A percentile compares a stretch with the other conserved stretches of the same genome.
Evolutionary conservation across 2,113 vertebrate species (phyloP).

Genomic region (Nothobranchius kuhntae): DNA sequence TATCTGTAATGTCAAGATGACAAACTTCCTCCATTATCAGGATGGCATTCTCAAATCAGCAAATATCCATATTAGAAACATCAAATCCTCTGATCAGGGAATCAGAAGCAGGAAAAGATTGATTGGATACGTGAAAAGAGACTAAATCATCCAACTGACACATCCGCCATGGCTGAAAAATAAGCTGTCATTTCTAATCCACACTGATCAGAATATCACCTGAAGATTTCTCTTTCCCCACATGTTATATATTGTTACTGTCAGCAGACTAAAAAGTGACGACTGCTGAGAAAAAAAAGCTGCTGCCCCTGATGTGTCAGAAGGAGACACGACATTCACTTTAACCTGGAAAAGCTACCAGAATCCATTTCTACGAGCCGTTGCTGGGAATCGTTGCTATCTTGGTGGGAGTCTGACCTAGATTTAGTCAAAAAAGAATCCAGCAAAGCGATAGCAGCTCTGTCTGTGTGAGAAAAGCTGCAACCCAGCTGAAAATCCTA

Average conservation of each 20-base stretch:
- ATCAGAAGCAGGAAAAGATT: constrained; percentile 3
- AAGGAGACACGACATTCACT: constrained; percentile 7
- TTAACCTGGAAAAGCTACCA: constrained; percentile 5
- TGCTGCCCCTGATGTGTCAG: neutral
- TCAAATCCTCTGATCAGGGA: neutral
- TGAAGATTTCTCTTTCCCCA: neutral
- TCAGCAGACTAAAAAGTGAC: neutral
- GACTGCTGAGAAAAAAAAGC: neutral
- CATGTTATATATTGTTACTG: constrained; percentile 4
- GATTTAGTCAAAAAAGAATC: constrained; percentile 31
- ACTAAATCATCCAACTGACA: constrained; percentile 22
- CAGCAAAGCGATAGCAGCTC: constrained; percentile 2
- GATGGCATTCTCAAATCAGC: too few species aligned
- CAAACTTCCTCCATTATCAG: too few species aligned
- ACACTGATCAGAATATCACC: constrained; percentile 12
- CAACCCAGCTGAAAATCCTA: neutral
- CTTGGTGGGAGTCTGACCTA: constrained; percentile 62
- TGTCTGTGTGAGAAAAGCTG: constrained; percentile 27
- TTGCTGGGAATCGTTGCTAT: constrained; percentile 23
- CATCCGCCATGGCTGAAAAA: constrained; percentile 21
- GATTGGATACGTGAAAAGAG: constrained; percentile 18
- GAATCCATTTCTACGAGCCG: constrained; percentile 23
- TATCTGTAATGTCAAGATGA: too few species aligned
- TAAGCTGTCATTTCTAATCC: constrained; percentile 20
- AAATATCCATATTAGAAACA: too few species aligned